Evolutionary conservation across 2,113 vertebrate genomes (phyloP).

Genomic region (Zosterops hypoxanthus): DNA sequence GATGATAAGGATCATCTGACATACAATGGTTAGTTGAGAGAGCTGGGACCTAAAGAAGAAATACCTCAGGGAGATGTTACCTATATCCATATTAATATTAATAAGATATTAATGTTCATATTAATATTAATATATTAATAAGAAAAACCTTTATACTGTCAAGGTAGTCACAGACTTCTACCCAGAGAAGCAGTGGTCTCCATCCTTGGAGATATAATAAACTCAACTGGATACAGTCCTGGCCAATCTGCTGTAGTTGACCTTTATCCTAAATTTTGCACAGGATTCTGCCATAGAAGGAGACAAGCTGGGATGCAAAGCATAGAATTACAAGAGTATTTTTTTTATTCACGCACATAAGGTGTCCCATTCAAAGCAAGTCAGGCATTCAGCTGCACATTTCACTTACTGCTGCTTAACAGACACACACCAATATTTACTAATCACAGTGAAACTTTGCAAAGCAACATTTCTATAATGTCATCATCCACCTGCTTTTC

Average conservation of each 20-base stretch:
- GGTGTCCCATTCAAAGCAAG: neutral
- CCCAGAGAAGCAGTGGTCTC: neutral
- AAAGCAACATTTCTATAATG: neutral
- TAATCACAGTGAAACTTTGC: neutral
- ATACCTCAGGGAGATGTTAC: neutral
- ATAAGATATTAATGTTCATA: no score
- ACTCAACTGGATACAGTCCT: neutral
- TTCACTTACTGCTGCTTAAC: neutral
- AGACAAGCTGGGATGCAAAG: neutral
- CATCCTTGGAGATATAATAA: neutral
- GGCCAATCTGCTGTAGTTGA: neutral
- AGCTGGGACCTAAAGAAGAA: neutral
- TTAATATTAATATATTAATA: no score
- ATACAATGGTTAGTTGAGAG: neutral
- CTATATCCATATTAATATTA: neutral
- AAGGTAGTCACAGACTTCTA: neutral
- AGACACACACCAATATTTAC: neutral
- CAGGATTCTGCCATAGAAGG: neutral
- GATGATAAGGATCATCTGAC: neutral
- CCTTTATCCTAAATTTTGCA: neutral
- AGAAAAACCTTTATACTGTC: neutral
- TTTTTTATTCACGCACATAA: neutral
- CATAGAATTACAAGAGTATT: neutral
- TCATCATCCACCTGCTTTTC: neutral
- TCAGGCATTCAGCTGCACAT: neutral